Evolutionary conservation across 1,140 invertebrate species (phyloP).

Genomic region (Ruditapes philippinarum): DNA sequence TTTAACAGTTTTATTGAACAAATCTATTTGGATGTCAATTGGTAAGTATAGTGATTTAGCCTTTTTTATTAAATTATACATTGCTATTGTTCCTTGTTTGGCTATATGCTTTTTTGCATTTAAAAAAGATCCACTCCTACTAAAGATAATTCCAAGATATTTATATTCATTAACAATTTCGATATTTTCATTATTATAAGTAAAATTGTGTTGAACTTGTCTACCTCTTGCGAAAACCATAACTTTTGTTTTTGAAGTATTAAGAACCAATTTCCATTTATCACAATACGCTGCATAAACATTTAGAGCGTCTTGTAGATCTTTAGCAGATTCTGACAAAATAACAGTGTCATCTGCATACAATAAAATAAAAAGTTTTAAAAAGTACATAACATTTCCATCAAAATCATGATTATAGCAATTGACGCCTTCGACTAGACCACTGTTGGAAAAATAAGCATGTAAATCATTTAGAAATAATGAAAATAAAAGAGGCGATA

Average conservation of each 20-base stretch:
- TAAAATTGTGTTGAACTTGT: background rate
- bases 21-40: slow-evolving; percentile 22
- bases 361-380: slow-evolving; percentile 26
- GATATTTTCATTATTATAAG: background rate
- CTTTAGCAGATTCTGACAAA: background rate
- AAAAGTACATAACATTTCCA: background rate
- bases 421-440: background rate
- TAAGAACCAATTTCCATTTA: background rate
- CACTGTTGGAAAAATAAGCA: background rate
- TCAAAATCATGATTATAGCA: background rate
- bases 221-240: background rate
- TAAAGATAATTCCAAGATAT: slow-evolving; percentile 1
- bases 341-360: slow-evolving; percentile 13
- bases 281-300: background rate
- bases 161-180: slow-evolving; percentile 7
- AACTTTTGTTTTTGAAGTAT: background rate
- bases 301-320: background rate
- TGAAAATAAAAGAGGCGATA: slow-evolving; percentile 4
- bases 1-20: slow-evolving; percentile 48
- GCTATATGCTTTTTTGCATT: slow-evolving; percentile 7
- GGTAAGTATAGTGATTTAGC: background rate
- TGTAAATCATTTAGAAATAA: slow-evolving; percentile 6
- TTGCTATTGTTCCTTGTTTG: slow-evolving; percentile 28
- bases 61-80: slow-evolving; percentile 13
- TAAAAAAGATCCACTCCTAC: slow-evolving; percentile 22